Percentiles rank a stretch among this genome's conserved stretches.
Evolutionary conservation across 2,113 vertebrate genomes (phyloP).

Genomic region (Eolophus roseicapilla): DNA sequence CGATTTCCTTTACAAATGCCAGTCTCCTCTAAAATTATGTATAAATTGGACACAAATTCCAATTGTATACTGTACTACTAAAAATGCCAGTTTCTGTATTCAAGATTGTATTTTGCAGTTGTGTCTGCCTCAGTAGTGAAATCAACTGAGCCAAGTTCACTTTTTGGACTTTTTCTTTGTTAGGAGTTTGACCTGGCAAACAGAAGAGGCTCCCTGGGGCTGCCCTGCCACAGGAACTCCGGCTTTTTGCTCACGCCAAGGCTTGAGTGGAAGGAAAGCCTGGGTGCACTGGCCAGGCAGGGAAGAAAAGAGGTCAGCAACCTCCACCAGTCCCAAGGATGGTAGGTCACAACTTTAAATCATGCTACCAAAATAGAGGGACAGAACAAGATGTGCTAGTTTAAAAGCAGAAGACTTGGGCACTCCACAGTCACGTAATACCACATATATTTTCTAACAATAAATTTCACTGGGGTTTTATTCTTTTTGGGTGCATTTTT

Average conservation of each 20-base stretch:
- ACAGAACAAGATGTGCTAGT: background rate
- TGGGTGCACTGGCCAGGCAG: background rate
- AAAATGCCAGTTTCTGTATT: background rate
- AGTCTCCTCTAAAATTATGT: background rate
- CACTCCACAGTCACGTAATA: background rate
- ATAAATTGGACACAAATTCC: background rate
- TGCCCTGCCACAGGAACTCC: background rate
- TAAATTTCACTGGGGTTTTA: background rate
- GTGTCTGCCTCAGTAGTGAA: background rate
- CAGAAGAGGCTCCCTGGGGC: background rate
- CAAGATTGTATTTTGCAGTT: background rate
- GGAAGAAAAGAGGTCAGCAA: background rate
- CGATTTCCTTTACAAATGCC: background rate
- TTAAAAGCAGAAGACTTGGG: background rate
- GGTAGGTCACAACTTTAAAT: background rate
- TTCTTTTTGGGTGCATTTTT: background rate
- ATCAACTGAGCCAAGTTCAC: background rate
- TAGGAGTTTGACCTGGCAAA: background rate
- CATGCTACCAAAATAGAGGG: background rate
- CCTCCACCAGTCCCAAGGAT: background rate
- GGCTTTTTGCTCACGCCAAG: background rate
- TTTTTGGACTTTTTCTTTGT: background rate
- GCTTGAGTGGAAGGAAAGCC: background rate
- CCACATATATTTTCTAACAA: background rate
- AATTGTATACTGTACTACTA: background rate